Evolutionary conservation across 2,888 invertebrate genomes (phyloP), one percentile per base, ranked within the genome.

Genomic region (Eilema depressum): DNA sequence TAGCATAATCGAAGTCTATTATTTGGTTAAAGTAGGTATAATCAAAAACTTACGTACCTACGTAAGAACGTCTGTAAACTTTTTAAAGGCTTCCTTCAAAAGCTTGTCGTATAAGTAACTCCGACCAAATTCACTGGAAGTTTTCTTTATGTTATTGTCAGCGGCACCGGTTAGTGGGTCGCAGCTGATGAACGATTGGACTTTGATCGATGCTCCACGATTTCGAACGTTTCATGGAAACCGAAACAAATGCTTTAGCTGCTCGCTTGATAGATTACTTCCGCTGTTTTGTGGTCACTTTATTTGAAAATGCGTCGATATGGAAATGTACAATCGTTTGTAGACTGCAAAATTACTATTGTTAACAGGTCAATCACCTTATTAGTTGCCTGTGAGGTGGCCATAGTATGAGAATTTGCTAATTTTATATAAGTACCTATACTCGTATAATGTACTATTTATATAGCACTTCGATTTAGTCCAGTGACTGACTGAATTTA

Each of bases 161-260:
- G 69, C 33, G 66, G 26, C 75, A 73, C 62, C 71, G 67, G 73
- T 68, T 70, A 69, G 65, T 60, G 56, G 70, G 62, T 66, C 69
- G 25, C 57, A 63, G 23, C 61, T 74, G 82, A 77, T 80, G 80
- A 75, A 71, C 67, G 75, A 75, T 70, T 56, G 64, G 66, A 70
- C 71, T 70, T 78, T 82, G 81, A 81, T 82, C 68, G 82, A 82
- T 82, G 78, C 59, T 68, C 37, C 25, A 63, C 68, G 71, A 72
- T 63, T 71, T 65, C 63, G 69, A 70, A 71, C 77, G 69, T 61
- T 69, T 59, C 68, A 60, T 70, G 65, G 66, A 63, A 72, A 68
- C 69, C 53, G 63, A 81, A 79, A 75, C 81, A 76, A 77, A 70
- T 71, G 73, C 68, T 77, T 69, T 70, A 68, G 60, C 69, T 72